Evolutionary conservation across 2,797 vertebrate genomes (phyloP), one percentile per base, ranked within the genome.

Genomic region (Muscicapa comitata): DNA sequence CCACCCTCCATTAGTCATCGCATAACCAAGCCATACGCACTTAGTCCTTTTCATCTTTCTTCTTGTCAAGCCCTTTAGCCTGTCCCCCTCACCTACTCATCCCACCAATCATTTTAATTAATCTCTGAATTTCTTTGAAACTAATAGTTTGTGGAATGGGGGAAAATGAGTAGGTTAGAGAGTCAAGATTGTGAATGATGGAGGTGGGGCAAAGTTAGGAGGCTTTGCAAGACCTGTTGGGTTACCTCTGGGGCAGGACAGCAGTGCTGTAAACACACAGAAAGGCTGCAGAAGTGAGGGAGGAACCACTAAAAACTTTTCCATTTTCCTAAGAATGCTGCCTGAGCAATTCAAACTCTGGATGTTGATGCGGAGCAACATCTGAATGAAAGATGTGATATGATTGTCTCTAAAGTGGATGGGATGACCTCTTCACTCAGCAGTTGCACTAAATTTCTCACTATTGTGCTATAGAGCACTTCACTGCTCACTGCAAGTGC

Each of bases 121-220:
- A 97, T 96, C 94, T 96, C 91, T 91, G 91, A 58, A 95, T 95
- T 96, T 96, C 95, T 96, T 96, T 96, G 95, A 97, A 97, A 96
- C 94, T 95, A 95, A 79, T 93, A 66, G 93, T 96, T 96, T 91
- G 95, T 94, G 95, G 95, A 97, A 96, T 93, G 91, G 94, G 91
- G 70, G 95, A 95, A 96, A 96, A 97, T 97, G 87, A 97, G 51
- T 95, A 93, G 95, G 94, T 96, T 96, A 93, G 70, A 80, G 84
- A 95, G 94, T 43, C 94, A 95, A 96, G 92, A 94, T 78, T 96
- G 93, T 91, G 94, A 94, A 94, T 91, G 95, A 47, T 70, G 94
- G 95, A 96, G 94, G 92, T 94, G 95, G 94, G 87, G 93, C 94
- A 37, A 88, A 93, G 82, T 75, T 63, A 66, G 96, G 58, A 97